These are phyloP conservation scores for Chromis chromis DNA, from an alignment of 2,797 vertebrate genomes.

Conservation along the genomic window DNA sequence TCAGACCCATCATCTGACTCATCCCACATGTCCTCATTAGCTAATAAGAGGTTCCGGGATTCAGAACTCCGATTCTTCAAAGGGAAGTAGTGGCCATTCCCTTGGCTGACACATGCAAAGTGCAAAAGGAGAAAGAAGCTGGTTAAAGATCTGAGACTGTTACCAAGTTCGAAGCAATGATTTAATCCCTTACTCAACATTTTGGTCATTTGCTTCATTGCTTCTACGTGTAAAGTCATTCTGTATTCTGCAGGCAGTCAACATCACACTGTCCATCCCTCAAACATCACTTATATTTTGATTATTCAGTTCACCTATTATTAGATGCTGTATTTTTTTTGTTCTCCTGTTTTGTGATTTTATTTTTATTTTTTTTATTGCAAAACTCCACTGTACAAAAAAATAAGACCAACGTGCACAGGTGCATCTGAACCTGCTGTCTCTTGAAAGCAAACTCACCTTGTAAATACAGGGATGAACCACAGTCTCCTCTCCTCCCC, in stretches of 20 bases:
- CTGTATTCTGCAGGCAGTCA: slow-evolving; percentile 11
- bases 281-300: neutral
- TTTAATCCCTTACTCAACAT: neutral
- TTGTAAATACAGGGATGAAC: slow-evolving; percentile 93
- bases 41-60: slow-evolving; percentile 91
- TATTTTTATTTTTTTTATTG: neutral
- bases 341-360: neutral
- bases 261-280: neutral
- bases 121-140: slow-evolving; percentile 45
- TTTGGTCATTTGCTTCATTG: slow-evolving; percentile 12
- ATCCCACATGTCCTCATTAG: slow-evolving; percentile 92
- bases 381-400: neutral
- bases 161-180: slow-evolving; percentile 10
- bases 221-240: neutral
- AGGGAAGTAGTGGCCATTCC: slow-evolving; percentile 95
- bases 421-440: neutral
- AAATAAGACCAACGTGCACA: neutral
- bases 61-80: slow-evolving; percentile 87
- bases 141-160: slow-evolving; percentile 28
- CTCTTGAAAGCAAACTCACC: slow-evolving; percentile 79
- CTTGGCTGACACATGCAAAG: slow-evolving; percentile 84
- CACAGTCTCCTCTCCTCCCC: slow-evolving; percentile 92
- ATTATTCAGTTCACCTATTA: neutral
- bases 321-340: neutral
- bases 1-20: slow-evolving; percentile 89